Evolutionary conservation across 2,797 vertebrate genomes (phyloP).

Genomic region (Phalanger gymnotis): DNA sequence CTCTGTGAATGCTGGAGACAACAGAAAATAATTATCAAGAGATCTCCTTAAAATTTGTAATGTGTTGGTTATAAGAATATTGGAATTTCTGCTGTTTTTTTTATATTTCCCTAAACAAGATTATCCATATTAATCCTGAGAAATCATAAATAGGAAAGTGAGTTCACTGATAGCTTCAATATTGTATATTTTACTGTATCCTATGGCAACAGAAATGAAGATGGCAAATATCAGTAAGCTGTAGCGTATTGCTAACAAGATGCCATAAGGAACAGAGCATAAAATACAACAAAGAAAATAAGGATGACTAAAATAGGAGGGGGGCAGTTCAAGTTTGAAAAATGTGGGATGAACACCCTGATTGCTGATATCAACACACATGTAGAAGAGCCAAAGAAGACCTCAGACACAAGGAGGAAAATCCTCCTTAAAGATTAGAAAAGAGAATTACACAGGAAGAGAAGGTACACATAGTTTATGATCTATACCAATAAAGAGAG

Average conservation of each 20-base stretch:
- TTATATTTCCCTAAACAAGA: neutral
- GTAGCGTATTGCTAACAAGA: neutral
- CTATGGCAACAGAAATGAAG: neutral
- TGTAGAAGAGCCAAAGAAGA: neutral
- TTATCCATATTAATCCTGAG: neutral
- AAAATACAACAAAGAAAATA: neutral
- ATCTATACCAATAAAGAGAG: neutral
- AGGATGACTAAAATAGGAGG: neutral
- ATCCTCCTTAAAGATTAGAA: neutral
- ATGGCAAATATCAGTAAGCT: neutral
- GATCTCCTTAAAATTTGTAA: neutral
- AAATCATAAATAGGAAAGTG: neutral
- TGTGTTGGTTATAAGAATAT: neutral
- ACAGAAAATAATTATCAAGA: neutral
- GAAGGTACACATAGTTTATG: neutral
- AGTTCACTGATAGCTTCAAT: neutral
- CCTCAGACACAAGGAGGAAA: neutral
- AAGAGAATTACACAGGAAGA: neutral
- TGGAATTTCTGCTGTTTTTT: neutral
- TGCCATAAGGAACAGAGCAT: neutral
- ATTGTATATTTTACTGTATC: neutral
- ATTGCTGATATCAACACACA: neutral
- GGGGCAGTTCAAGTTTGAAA: neutral
- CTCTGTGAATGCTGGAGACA: neutral
- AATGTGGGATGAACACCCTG: neutral